Evolutionary conservation across 2,797 vertebrate genomes (phyloP), one percentile per base, ranked within the genome.

Genomic region (Neopelma chrysocephalum): DNA sequence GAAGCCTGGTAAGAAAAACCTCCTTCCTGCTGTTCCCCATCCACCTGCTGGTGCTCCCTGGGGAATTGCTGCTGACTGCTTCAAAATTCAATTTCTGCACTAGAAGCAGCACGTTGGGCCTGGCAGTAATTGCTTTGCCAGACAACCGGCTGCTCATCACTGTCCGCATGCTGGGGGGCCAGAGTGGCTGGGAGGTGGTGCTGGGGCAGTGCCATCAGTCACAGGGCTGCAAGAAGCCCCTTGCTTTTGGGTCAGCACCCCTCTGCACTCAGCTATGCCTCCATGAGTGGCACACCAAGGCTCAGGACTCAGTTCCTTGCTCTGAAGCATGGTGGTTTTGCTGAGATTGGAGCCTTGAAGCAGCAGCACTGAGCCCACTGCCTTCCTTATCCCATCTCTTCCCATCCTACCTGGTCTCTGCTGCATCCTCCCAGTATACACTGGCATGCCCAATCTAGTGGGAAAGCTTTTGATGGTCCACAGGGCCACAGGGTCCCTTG

Each of bases 121-220:
- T 56, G 73, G 57, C 80, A 60, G 80, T 29, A 87, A 84, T 43
- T 88, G 58, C 58, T 94, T 66, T 79, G 62, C 56, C 73, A 76
- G 58, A 32, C 42, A 75, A 40, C 16, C 0, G 7, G 68, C 81
- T 95, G 88, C 66, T 65, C 4, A 0, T 27, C 16, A 2, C 84
- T 81, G 89, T 23, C 45, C 15, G 57, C 11, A 11, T 9, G 4
- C 23, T 25, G 40, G 0, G 17, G 50, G 23, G 18, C 15, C 4
- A 8, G 22, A 64, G 36, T 0, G 0, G 51, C 64, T 27, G 25
- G 50, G 13, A 45, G 1, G 2, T 6, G 6, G 10, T 51, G 62
- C 70, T 0, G 3, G 58, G 26, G 7, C 2, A 8, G 45, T 68
- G 29, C 60, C 16, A 1, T 29, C 40, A 38, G 20, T 57, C 1